phyloP scores from a whole-genome alignment of 2,797 vertebrate genomes.

The Apogon talboti region DNA sequence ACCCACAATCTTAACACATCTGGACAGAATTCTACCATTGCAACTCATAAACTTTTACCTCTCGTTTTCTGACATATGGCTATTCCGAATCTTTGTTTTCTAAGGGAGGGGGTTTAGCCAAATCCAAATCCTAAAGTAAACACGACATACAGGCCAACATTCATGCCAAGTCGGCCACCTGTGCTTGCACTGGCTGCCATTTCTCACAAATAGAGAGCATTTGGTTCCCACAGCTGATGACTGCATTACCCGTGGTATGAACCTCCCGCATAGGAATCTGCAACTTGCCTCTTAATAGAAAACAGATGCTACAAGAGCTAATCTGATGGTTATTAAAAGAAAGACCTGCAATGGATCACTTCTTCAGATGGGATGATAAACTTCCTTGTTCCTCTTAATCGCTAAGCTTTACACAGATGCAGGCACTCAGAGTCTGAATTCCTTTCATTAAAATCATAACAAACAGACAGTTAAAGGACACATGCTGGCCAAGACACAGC shows the following conservation, averaged over 20 bases:
- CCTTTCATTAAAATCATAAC: slow-evolving; percentile 57
- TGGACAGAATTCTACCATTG: slow-evolving; percentile 36
- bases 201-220: slow-evolving; percentile 77
- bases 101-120: slow-evolving; percentile 32
- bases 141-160: slow-evolving; percentile 54
- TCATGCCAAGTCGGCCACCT: slow-evolving; percentile 71
- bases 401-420: slow-evolving; percentile 49
- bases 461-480: slow-evolving; percentile 51
- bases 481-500: slow-evolving; percentile 38
- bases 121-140: slow-evolving; percentile 66
- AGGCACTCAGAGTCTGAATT: slow-evolving; percentile 40
- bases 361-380: slow-evolving; percentile 66
- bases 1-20: slow-evolving; percentile 37
- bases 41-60: slow-evolving; percentile 46
- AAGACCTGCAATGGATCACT: slow-evolving; percentile 64
- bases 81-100: slow-evolving; percentile 65
- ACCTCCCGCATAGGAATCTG: slow-evolving; percentile 72
- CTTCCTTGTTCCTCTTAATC: slow-evolving; percentile 64
- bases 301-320: slow-evolving; percentile 75
- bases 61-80: slow-evolving; percentile 53
- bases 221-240: slow-evolving; percentile 85
- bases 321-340: slow-evolving; percentile 69
- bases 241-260: slow-evolving; percentile 76
- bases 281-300: slow-evolving; percentile 73
- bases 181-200: slow-evolving; percentile 65